A percentile compares a stretch with the other conserved stretches of the same genome.
Conservation (phyloP, 2,888 invertebrate species). For the Caenorhabditis angaria region DNA sequence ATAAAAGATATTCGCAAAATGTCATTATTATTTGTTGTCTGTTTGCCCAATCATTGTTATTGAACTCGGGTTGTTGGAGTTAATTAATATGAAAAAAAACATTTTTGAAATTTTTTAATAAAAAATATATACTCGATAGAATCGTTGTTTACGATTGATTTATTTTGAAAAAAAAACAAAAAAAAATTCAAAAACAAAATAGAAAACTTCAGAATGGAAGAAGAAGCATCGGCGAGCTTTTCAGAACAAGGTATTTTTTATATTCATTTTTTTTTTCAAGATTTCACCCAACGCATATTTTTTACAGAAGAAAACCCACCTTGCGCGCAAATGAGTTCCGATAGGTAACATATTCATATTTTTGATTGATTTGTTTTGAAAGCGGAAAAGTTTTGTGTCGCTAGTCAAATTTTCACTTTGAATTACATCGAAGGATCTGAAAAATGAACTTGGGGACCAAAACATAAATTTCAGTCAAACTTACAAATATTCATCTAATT, state of each 20-base stretch:
- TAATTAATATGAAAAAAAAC: not conserved
- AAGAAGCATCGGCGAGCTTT: not conserved
- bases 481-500: constrained; percentile 13
- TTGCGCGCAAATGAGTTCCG: constrained; percentile 23
- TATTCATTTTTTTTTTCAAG: not conserved
- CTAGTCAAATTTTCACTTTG: constrained; percentile 1
- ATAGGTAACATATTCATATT: constrained; percentile 12
- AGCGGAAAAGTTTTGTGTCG: constrained; percentile 13
- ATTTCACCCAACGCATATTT: not conserved
- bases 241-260: not conserved
- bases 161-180: not conserved
- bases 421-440: constrained; percentile 9
- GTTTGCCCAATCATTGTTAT: not conserved
- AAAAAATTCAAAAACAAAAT: not conserved
- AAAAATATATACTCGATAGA: not conserved
- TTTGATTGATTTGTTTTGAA: not conserved
- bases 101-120: not conserved
- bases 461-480: constrained; percentile 1
- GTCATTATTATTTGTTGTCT: not conserved
- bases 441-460: not conserved
- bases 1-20: not conserved
- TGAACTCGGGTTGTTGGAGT: not conserved
- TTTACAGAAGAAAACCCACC: constrained; percentile 18
- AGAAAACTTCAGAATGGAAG: not conserved
- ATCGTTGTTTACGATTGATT: not conserved